Conservation (phyloP, 2,797 vertebrate genomes). For the Fistularia commersonii region DNA sequence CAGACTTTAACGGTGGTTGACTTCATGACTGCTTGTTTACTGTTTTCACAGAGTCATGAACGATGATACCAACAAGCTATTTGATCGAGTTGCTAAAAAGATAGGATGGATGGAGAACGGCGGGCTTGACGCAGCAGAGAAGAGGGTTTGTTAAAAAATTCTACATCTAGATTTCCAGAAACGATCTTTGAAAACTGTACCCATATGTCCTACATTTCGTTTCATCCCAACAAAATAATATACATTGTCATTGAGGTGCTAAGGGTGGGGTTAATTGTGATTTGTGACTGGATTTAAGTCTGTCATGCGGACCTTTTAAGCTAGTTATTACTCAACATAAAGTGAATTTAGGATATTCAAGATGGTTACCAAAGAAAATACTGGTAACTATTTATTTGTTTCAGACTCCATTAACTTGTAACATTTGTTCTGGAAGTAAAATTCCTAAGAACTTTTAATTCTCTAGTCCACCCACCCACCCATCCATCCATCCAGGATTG, state of each 20-base stretch:
- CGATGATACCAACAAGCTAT: constrained; percentile 41
- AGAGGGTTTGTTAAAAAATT: constrained; percentile 56
- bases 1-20: constrained; percentile 32
- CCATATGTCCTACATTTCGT: no score
- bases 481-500: background rate
- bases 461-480: no score
- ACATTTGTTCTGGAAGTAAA: background rate
- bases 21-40: background rate
- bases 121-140: constrained; percentile 56
- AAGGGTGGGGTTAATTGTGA: no score
- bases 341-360: no score
- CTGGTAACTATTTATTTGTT: background rate
- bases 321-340: no score
- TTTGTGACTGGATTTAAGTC: no score
- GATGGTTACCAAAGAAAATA: background rate
- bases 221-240: no score
- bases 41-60: constrained; percentile 50
- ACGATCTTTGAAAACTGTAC: no score
- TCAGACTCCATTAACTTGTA: background rate
- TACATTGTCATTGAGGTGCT: no score
- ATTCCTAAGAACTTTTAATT: background rate
- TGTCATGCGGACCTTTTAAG: no score
- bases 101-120: constrained; percentile 62
- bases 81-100: constrained; percentile 68
- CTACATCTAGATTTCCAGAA: no score